Base-by-base conservation (phyloP, 2,113 vertebrate genomes). In the Rostratula benghalensis region DNA sequence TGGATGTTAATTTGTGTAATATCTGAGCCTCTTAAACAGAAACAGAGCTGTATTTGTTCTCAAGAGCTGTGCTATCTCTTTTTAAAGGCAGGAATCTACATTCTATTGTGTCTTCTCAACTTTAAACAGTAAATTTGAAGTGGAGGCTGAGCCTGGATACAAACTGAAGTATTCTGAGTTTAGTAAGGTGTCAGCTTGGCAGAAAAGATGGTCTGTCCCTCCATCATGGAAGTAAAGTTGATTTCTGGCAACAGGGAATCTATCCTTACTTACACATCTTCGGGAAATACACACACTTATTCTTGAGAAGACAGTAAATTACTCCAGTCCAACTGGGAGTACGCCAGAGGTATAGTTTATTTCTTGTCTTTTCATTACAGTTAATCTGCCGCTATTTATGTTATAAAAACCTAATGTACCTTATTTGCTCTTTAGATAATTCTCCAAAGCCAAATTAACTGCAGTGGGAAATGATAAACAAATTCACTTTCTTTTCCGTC, bases 381-480 rank as follows among this genome's bases (percentile, higher is more conserved):
- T 73, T 85, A 89, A 20, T 45, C 27, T 65, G 15, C 27, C 61
- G 6, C 8, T 70, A 70, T 69, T 74, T 59, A 37, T 56, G 6
- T 74, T 41, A 60, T 59, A 75, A 89, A 93, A 91, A 12, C 2
- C 6, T 22, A 13, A 75, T 56, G 16, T 33, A 59, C 5, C 18
- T 78, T 35, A 33, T 75, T 86, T 84, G 3, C 31, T 84, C 22
- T 57, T 87, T 48, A 92, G 31, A 19, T 75, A 60, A 46, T 80
- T 91, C 16, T 75, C 51, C 43, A 68, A 9, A 48, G 18, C 10
- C 22, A 93, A 31, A 54, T 61, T 25, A 78, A 5, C 54, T 11
- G 13, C 0, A 0, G 17, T 37, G 21, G 13, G 9, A 87, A 80
- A 41, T 0, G 1, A 69, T 0, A 31, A 11, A 63, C 9, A 70